Conservation (phyloP, 2,888 invertebrate genomes). For the Drosophila basisetae region DNA sequence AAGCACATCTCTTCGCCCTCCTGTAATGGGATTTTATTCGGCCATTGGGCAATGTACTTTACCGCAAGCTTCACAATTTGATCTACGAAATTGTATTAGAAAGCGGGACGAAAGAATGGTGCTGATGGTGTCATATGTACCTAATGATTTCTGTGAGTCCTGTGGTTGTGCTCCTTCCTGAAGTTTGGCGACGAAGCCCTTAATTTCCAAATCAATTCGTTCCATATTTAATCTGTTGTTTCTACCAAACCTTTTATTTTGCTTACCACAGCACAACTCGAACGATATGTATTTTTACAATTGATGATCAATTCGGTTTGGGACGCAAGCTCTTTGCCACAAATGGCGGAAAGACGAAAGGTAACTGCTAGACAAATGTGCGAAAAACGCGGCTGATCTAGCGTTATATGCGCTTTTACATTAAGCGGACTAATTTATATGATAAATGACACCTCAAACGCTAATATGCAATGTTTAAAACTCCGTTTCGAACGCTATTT, state of each 20-base stretch:
- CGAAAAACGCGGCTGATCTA: conserved; percentile 6
- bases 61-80: conserved; percentile 32
- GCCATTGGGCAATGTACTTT: conserved; percentile 33
- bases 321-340: neutral
- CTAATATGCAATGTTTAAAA: neutral
- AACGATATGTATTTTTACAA: neutral
- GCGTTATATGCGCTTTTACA: neutral
- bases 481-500: neutral
- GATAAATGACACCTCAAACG: conserved; percentile 2
- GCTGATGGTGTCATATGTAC: conserved; percentile 9
- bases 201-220: conserved; percentile 10
- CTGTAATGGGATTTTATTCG: conserved; percentile 8
- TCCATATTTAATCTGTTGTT: conserved; percentile 8
- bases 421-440: conserved; percentile 4
- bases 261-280: neutral
- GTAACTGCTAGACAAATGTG: conserved; percentile 32
- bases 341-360: conserved; percentile 8
- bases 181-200: conserved; percentile 12
- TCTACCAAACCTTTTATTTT: neutral
- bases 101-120: neutral
- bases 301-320: neutral
- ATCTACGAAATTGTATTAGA: conserved; percentile 15
- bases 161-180: conserved; percentile 7
- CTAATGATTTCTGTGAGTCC: conserved; percentile 24
- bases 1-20: conserved; percentile 32